A percentile compares a stretch with the other conserved stretches of the same genome.
Conservation (phyloP, 2,113 vertebrate species). For the Nibea coibor region DNA sequence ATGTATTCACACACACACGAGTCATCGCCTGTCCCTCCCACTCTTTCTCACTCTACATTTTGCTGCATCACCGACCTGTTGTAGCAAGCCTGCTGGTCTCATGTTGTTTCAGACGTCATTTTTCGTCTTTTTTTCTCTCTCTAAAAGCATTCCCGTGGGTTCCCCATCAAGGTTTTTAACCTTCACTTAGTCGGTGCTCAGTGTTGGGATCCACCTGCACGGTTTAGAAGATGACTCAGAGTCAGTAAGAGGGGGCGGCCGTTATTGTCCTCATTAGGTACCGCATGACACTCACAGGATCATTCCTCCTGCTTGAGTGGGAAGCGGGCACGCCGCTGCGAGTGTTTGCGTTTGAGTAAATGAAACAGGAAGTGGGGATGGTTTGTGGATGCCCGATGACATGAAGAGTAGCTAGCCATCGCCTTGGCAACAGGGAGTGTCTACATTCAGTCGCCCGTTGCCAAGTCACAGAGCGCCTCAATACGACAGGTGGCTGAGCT, state of each 20-base stretch:
- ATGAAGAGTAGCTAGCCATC: slow-evolving; percentile 21
- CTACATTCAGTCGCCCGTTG: slow-evolving; percentile 49
- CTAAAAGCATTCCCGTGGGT: slow-evolving; percentile 16
- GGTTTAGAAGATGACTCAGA: slow-evolving; percentile 78
- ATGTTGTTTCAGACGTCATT: slow-evolving; percentile 34
- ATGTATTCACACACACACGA: slow-evolving; percentile 1
- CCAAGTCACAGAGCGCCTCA: slow-evolving; percentile 46
- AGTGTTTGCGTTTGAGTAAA: slow-evolving; percentile 37
- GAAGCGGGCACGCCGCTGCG: slow-evolving; percentile 3
- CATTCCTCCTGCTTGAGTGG: slow-evolving; percentile 46
- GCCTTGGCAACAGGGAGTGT: slow-evolving; percentile 73
- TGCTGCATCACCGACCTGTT: slow-evolving; percentile 61
- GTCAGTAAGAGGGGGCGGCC: slow-evolving; percentile 68
- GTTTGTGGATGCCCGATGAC: slow-evolving; percentile 26
- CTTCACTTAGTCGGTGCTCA: slow-evolving; percentile 35
- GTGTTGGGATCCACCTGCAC: slow-evolving; percentile 71
- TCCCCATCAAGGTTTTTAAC: slow-evolving; percentile 40
- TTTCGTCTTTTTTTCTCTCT: slow-evolving; percentile 5
- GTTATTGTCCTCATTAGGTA: slow-evolving; percentile 56
- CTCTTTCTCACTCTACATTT: slow-evolving; percentile 37
- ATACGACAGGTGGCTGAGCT: slow-evolving; percentile 69
- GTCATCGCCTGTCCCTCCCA: slow-evolving; percentile 38
- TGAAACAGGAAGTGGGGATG: slow-evolving; percentile 70
- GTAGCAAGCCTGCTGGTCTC: slow-evolving; percentile 9
- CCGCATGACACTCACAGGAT: slow-evolving; percentile 43